Evolutionary conservation across 2,888 invertebrate genomes (phyloP).

Genomic region (Ennomos quercinarius): DNA sequence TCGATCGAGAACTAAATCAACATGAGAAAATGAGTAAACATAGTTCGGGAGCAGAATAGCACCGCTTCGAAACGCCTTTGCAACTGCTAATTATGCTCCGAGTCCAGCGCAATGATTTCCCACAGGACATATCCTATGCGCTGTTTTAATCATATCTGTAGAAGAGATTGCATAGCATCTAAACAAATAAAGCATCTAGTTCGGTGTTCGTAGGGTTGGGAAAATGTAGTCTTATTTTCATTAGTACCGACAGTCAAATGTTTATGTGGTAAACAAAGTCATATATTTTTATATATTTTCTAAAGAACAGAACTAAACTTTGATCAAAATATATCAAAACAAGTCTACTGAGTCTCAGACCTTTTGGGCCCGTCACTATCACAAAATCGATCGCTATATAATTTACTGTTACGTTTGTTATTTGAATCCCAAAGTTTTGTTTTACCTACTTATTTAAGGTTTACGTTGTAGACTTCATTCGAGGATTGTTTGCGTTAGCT

Average conservation of each 20-base stretch:
- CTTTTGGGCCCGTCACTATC: slow-evolving; percentile 26
- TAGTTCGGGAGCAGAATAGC: not conserved
- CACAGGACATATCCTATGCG: slow-evolving; percentile 76
- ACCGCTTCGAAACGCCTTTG: slow-evolving; percentile 52
- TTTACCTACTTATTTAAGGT: slow-evolving; percentile 60
- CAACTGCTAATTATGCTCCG: slow-evolving; percentile 82
- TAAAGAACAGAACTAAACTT: too few species aligned
- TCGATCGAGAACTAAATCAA: too few species aligned
- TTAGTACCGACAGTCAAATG: too few species aligned
- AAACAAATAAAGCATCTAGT: slow-evolving; percentile 68
- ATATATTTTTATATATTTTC: too few species aligned
- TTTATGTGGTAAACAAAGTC: too few species aligned
- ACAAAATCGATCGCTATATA: slow-evolving; percentile 71
- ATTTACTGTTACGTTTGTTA: slow-evolving; percentile 72
- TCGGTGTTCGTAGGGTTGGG: slow-evolving; percentile 16
- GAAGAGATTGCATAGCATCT: slow-evolving; percentile 75
- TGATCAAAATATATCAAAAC: too few species aligned
- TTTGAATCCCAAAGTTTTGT: slow-evolving; percentile 59
- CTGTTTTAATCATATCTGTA: slow-evolving; percentile 82
- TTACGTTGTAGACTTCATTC: slow-evolving; percentile 49
- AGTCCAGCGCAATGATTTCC: slow-evolving; percentile 81
- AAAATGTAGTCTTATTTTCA: not conserved
- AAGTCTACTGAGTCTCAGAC: not conserved
- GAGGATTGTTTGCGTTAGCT: slow-evolving; percentile 44
- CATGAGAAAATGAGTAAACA: too few species aligned